Conservation (phyloP, 1,140 invertebrate genomes). For the Colletes latitarsis region DNA sequence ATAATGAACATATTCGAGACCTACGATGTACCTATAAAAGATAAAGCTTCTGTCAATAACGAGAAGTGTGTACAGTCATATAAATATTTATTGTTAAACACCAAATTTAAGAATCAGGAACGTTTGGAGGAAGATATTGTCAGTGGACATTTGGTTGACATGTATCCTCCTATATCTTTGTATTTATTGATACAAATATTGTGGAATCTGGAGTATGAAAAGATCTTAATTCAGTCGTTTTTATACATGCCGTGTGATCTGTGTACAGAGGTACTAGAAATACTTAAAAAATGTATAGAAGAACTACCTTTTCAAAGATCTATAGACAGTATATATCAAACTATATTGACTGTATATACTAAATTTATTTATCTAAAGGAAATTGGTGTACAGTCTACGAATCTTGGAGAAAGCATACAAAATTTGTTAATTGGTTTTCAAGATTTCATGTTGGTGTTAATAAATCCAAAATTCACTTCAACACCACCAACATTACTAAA, state of each 20-base stretch:
- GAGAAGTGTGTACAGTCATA: constrained; percentile 58
- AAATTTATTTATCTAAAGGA: constrained; percentile 62
- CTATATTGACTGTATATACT: constrained; percentile 62
- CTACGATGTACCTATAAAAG: constrained; percentile 37
- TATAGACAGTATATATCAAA: constrained; percentile 43
- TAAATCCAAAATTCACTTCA: constrained; percentile 50
- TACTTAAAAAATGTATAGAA: constrained; percentile 62
- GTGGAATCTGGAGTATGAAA: constrained; percentile 71
- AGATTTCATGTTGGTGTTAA: constrained; percentile 65
- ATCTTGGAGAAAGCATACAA: constrained; percentile 52
- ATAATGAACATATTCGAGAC: constrained; percentile 55
- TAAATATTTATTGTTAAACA: constrained; percentile 74
- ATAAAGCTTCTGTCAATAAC: constrained; percentile 30
- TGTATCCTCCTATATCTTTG: constrained; percentile 74
- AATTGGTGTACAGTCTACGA: constrained; percentile 53
- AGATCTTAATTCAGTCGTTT: constrained; percentile 69
- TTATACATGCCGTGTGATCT: constrained; percentile 74
- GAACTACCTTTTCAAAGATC: constrained; percentile 66
- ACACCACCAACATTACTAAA: constrained; percentile 20
- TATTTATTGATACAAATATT: constrained; percentile 75
- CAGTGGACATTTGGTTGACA: constrained; percentile 70
- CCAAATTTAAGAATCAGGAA: constrained; percentile 71
- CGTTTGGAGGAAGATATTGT: constrained; percentile 67
- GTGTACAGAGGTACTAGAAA: constrained; percentile 69
- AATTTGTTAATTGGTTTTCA: constrained; percentile 60